Evolutionary conservation across 2,888 invertebrate species (phyloP).

Genomic region (Acronicta alni): DNA sequence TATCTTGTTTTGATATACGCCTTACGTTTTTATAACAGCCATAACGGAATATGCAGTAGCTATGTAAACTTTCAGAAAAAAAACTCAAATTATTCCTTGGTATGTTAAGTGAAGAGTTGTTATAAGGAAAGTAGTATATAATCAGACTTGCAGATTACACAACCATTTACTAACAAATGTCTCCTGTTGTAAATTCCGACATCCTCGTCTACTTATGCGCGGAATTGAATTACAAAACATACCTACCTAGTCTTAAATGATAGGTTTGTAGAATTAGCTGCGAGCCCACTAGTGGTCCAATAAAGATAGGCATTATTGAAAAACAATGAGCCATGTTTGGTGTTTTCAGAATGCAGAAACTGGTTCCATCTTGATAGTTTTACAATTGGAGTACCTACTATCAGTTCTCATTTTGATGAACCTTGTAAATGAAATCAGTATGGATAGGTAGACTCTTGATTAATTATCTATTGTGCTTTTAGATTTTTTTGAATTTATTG

Average conservation of each 20-base stretch:
- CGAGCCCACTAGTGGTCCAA: conserved; percentile 20
- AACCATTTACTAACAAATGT: conserved; percentile 48
- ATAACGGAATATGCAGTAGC: conserved; percentile 45
- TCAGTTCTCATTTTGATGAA: conserved; percentile 11
- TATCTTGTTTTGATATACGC: conserved; percentile 25
- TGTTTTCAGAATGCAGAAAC: conserved; percentile 41
- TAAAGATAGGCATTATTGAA: conserved; percentile 55
- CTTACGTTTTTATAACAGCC: conserved; percentile 22
- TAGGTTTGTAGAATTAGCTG: conserved; percentile 37
- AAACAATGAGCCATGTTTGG: conserved; percentile 49
- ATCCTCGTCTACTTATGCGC: conserved; percentile 20
- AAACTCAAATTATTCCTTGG: conserved; percentile 26
- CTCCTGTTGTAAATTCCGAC: conserved; percentile 55
- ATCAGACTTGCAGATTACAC: conserved; percentile 48
- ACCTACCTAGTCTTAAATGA: conserved; percentile 15
- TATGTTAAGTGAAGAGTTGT: conserved; percentile 28
- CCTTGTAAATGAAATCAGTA: too few relatives aligned
- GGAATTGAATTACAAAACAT: conserved; percentile 44
- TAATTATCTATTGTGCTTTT: too few relatives aligned
- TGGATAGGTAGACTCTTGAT: too few relatives aligned
- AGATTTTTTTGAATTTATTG: too few relatives aligned
- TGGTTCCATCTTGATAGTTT: conserved; percentile 19
- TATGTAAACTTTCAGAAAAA: conserved; percentile 35
- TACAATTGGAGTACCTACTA: conserved; percentile 5
- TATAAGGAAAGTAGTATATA: conserved; percentile 39